Evolutionary conservation across 2,888 invertebrate genomes (phyloP), one percentile per base, ranked within the genome.

Genomic region (Flexamia atlantica): DNA sequence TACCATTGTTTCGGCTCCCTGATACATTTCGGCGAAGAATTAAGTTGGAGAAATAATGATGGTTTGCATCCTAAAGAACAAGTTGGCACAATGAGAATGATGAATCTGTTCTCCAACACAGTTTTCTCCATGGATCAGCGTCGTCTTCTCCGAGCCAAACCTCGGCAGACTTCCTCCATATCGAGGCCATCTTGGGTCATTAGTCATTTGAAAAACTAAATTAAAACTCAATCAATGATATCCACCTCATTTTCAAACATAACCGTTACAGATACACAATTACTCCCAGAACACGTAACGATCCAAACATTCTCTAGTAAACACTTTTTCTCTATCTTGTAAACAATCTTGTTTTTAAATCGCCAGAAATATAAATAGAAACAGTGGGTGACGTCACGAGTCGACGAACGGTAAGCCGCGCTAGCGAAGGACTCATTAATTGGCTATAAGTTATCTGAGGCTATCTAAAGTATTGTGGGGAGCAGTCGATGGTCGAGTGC

Each of bases 291-390:
- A 3, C 46, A 17, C 46, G 46, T 14, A 40, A 46, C 36, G 36
- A 46, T 17, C 2, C 46, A 9, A 9, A 46, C 14, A 12, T 46
- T n/a, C n/a, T n/a, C 14, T 46, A 17, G 17, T 46, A 46, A 46
- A 46, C 46, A 46, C 14, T 17, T 17, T 46, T 46, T 46, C 12
- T 57, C 50, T 50, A 50, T 50, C 50, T 23, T 23, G 57, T 57
- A 57, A 57, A 57, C 57, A 57, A 53, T 57, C 20, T 57, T 57
- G 57, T 57, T 57, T 57, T 57, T 14, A 57, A 57, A 57, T 25
- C 57, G 14, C 46, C 5, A n/a, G 57, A 10, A 20, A 9, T 17
- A 64, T 64, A 64, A 64, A 64, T 64, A 64, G 64, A 28, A 5
- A 0, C 30, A 3, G 10, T 20, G 1, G 1, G 20, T 64, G 64